Conservation (phyloP, 2,888 invertebrate species). For the Euclidia mi region DNA sequence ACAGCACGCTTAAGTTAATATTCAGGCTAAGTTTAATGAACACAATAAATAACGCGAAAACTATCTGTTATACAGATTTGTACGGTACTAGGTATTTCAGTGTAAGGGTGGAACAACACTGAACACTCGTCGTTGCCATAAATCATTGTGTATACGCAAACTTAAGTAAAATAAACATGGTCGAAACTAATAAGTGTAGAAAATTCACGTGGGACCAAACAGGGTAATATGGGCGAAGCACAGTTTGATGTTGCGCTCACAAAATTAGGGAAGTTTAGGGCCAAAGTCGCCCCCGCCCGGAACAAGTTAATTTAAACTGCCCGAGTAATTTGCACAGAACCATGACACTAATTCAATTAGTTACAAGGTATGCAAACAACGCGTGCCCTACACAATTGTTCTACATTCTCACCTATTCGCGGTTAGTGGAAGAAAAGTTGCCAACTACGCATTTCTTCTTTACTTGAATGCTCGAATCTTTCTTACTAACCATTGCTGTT, state of each 20-base stretch:
- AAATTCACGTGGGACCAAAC: conserved; percentile 88
- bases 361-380: conserved; percentile 83
- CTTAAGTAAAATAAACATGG: conserved; percentile 87
- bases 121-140: conserved; percentile 72
- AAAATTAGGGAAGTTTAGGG: conserved; percentile 89
- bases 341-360: conserved; percentile 88
- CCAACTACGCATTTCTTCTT: not conserved
- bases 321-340: conserved; percentile 85
- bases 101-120: conserved; percentile 54
- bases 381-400: conserved; percentile 58
- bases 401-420: conserved; percentile 30
- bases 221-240: conserved; percentile 85
- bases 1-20: not conserved
- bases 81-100: conserved; percentile 25
- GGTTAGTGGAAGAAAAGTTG: not conserved
- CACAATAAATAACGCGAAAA: conserved; percentile 22
- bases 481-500: too few relatives aligned
- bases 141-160: conserved; percentile 83
- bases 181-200: conserved; percentile 87
- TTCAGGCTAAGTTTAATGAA: conserved; percentile 24
- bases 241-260: conserved; percentile 88
- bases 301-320: conserved; percentile 89
- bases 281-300: conserved; percentile 82
- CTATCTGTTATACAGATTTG: conserved; percentile 30
- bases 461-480: too few relatives aligned